Base-by-base conservation (phyloP, 2,888 invertebrate genomes). In the Mimachlamys varia region DNA sequence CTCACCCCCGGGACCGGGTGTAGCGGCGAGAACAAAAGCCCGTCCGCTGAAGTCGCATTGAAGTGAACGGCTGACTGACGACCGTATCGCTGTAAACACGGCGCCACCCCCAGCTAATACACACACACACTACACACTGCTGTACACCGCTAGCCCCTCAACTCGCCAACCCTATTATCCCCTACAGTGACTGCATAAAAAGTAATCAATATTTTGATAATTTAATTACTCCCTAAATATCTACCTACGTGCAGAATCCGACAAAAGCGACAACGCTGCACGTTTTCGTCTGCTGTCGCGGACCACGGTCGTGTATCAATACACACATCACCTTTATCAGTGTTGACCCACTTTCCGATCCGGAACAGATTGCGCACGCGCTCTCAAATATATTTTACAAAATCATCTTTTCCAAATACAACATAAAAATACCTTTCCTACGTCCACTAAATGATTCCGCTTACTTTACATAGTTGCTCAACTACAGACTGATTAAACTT, bases 1-100 rank as follows among this genome's bases (percentile, higher is more conserved):
- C 87, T 27, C 89, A 89, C 89, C 89, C 89, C 89, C 87, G 89
- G 76, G 76, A 27, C 53, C 13, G 76, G 76, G 76, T 33, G 76
- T 76, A 76, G 76, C 76, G 15, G 76, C 76, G 76, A 13, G 22
- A 22, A 76, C 27, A 27, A 76, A 76, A 76, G 33, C 33, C 76
- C 76, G 33, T 13, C 76, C 76, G 27, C 3, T 7, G 7, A 58
- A 58, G 58, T 58, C 58, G 19, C 76, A 44, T 44, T 76, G 87
- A 49, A 33, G 76, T n/a, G 76, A 27, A 76, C 49, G 27, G 50
- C 89, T 76, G 87, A 87, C 76, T 44, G 89, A 38, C 76, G 33
- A 22, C 89, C 10, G 33, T 17, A 33, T 33, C 33, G 76, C 76
- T 27, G 76, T 76, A 49, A 87, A 89, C 89, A 87, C 87, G 58